Conservation (phyloP, 2,113 vertebrate genomes). For the Triplophysa dalaica region DNA sequence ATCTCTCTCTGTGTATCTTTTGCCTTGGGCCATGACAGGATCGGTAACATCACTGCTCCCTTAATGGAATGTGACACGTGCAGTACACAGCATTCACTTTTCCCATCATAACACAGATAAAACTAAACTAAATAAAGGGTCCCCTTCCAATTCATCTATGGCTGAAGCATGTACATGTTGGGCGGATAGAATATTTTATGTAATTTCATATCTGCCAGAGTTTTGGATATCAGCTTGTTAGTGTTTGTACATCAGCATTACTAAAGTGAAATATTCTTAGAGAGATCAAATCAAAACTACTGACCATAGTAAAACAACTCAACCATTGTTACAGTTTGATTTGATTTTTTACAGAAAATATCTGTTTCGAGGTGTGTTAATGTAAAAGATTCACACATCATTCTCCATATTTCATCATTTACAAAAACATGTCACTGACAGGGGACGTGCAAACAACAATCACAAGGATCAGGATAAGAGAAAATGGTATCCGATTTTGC, state of each 20-base stretch:
- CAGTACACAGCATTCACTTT: constrained; percentile 36
- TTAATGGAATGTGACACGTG: constrained; percentile 38
- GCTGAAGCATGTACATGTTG: background rate
- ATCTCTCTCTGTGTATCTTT: constrained; percentile 19
- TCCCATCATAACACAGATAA: constrained; percentile 27
- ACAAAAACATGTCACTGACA: constrained; percentile 3
- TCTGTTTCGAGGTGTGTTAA: background rate
- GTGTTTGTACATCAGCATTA: background rate
- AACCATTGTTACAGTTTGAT: background rate
- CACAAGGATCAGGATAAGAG: background rate
- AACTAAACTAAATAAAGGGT: constrained; percentile 32
- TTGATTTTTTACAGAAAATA: background rate
- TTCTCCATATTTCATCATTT: background rate
- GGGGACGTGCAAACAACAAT: constrained; percentile 19
- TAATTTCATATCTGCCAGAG: background rate
- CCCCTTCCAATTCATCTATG: background rate
- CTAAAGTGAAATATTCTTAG: background rate
- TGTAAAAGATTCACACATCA: background rate
- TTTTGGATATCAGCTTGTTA: background rate
- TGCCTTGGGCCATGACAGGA: constrained; percentile 43
- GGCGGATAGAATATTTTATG: background rate
- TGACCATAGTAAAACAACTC: constrained; percentile 1
- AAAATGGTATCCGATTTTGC: background rate
- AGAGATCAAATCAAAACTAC: background rate
- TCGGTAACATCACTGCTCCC: constrained; percentile 36